phyloP scores from a whole-genome alignment of 2,113 vertebrate genomes.

The Aleadryas rufinucha region DNA sequence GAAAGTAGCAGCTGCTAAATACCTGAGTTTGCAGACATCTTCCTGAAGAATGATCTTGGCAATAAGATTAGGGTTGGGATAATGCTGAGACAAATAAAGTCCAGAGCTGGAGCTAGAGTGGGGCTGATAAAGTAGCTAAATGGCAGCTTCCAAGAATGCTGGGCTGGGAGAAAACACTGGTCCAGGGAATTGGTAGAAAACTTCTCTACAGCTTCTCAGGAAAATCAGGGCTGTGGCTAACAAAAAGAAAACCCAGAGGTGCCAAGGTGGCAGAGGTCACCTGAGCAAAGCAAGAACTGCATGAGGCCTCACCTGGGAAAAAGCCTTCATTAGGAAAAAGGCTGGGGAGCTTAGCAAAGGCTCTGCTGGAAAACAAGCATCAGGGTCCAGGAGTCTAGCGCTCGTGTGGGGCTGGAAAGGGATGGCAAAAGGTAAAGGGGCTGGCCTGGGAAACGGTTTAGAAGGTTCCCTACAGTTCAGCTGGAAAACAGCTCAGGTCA shows the following conservation, averaged over 20 bases:
- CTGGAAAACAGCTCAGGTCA: not conserved
- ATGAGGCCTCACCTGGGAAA: not conserved
- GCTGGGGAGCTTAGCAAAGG: not conserved
- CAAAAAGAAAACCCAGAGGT: not conserved
- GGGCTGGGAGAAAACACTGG: not conserved
- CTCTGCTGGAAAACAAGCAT: not conserved
- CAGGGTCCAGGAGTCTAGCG: not conserved
- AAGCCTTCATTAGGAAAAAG: not conserved
- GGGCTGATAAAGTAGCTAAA: not conserved
- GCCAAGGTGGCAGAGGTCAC: not conserved
- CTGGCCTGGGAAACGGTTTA: not conserved
- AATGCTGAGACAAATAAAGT: not conserved
- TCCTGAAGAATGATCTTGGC: not conserved
- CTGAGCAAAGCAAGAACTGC: accelerated
- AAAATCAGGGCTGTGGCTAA: not conserved
- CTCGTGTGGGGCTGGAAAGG: not conserved
- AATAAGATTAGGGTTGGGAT: not conserved
- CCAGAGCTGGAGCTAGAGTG: not conserved
- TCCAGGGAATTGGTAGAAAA: not conserved
- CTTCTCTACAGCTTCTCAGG: not conserved
- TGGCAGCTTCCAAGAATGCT: not conserved
- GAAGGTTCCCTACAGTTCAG: not conserved
- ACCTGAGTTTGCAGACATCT: not conserved
- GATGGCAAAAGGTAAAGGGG: not conserved
- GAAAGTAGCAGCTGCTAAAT: not conserved